Evolutionary conservation across 2,888 invertebrate species (phyloP).

Genomic region (Rapana venosa): DNA sequence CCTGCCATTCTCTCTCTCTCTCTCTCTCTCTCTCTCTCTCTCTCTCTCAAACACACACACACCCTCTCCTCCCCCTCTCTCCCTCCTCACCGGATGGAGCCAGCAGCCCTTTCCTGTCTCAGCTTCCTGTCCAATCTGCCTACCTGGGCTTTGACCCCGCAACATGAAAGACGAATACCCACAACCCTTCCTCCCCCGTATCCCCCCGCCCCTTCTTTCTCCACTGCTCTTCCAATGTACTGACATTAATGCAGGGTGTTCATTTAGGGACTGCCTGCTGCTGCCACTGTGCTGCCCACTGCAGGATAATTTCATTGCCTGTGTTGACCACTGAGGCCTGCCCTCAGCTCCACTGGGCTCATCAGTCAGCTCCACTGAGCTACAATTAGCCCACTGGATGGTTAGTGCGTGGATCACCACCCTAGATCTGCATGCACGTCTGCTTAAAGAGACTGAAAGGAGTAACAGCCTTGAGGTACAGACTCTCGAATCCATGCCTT

Average conservation of each 20-base stretch:
- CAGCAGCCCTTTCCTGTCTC: background rate
- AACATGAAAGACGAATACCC: background rate
- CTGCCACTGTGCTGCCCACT: slow-evolving; percentile 5
- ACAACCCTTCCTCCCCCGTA: no score
- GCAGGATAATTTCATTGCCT: slow-evolving; percentile 18
- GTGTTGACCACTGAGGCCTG: background rate
- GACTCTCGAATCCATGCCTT: no score
- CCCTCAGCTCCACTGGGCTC: slow-evolving; percentile 1
- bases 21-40: no score
- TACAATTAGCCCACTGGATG: slow-evolving; percentile 17
- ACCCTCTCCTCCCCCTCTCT: no score
- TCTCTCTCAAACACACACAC: no score
- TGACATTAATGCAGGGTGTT: slow-evolving; percentile 27
- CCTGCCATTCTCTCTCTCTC: no score
- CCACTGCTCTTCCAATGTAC: background rate
- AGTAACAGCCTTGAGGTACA: background rate
- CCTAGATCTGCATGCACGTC: slow-evolving; percentile 4
- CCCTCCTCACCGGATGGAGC: no score
- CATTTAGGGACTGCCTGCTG: background rate
- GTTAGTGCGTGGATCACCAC: background rate
- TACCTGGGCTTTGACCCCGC: slow-evolving; percentile 14
- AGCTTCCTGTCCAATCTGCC: background rate
- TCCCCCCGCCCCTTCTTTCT: background rate
- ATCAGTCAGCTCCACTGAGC: slow-evolving; percentile 22
- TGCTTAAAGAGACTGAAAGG: background rate